Evolutionary conservation across 2,113 vertebrate species (phyloP), one percentile per base, ranked within the genome.

Genomic region (Amia ocellicauda): DNA sequence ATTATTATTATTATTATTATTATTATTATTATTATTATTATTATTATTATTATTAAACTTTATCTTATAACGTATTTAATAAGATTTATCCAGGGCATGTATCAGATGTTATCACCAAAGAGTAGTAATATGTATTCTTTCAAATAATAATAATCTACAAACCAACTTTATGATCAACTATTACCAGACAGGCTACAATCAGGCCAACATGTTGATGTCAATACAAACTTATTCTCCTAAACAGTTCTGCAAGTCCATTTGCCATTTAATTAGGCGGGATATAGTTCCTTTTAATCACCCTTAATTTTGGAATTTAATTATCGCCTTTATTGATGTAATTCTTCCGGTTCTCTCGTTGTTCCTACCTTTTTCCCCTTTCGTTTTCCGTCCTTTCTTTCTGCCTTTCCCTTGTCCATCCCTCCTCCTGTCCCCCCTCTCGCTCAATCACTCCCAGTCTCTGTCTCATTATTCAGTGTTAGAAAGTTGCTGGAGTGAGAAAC

Each of bases 401-500:
- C 53, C 27, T 55, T 45, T 42, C 42, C 19, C 19, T 56, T 29
- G 13, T 63, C 59, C 54, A 26, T 59, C 59, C 62, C 74, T 7
- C 31, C 61, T 65, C 43, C 28, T n/a, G 27, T 66, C 60, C 43
- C 43, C 62, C 58, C 71, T 68, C 51, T 64, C 63, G n/a, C 65
- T 71, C 68, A 47, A 24, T 70, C 62, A 22, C 70, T 59, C 62
- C 61, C 62, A 56, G 40, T 66, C 59, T 64, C 71, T 70, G 23
- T 73, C 83, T 96, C 88, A 83, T 94, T 94, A 93, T 76, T 79
- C 92, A 91, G 95, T 93, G 94, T 95, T 90, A 89, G 90, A 82
- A 94, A 94, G 85, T 85, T 91, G 91, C 82, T 95, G 90, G 87
- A 95, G 93, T 95, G 94, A 88, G 85, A 94, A 96, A 96, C 88